These are phyloP conservation scores for Ophonus ardosiacus DNA, from an alignment of 2,888 invertebrate species.

Conservation along the genomic window DNA sequence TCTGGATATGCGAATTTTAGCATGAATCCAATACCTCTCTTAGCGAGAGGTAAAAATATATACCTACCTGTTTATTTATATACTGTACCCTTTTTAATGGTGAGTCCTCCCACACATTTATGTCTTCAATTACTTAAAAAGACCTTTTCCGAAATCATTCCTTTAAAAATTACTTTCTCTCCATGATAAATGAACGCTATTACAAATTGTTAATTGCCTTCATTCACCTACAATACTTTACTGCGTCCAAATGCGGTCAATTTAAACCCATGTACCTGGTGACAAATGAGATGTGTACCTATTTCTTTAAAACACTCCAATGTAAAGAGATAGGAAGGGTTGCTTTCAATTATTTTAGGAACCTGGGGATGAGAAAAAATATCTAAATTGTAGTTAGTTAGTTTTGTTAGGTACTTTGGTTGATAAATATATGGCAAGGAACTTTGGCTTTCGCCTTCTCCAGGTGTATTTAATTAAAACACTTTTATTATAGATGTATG, in stretches of 20 bases:
- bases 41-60: too few species aligned
- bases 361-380: background rate
- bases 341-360: background rate
- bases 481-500: too few species aligned
- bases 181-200: constrained; percentile 18
- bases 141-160: background rate
- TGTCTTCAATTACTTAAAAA: background rate
- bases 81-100: background rate
- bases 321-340: background rate
- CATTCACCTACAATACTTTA: constrained; percentile 8
- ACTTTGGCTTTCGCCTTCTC: too few species aligned
- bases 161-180: background rate
- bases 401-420: too few species aligned
- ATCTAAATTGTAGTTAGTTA: too few species aligned
- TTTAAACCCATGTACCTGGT: background rate
- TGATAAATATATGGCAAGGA: too few species aligned
- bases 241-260: background rate
- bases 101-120: background rate
- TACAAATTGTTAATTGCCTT: constrained; percentile 25
- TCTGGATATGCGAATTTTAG: too few species aligned
- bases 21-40: too few species aligned
- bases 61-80: too few species aligned
- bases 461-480: too few species aligned
- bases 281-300: background rate
- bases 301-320: background rate